Evolutionary conservation across 2,888 invertebrate genomes (phyloP).

Genomic region (Ochlodes sylvanus): DNA sequence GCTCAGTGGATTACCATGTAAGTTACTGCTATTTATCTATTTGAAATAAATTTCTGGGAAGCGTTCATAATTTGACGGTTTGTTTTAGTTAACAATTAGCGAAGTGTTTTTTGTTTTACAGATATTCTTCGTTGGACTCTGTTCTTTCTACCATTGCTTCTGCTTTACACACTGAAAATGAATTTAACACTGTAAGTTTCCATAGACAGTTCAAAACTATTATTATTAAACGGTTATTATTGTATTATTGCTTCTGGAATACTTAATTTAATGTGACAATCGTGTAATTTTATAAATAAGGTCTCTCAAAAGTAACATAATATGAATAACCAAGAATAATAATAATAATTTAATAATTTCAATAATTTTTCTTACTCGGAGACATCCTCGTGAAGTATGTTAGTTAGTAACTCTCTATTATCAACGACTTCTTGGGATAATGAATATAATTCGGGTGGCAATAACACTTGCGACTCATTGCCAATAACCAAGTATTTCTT

Average conservation of each 20-base stretch:
- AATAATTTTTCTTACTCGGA: conserved; percentile 62
- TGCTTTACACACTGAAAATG: conserved; percentile 60
- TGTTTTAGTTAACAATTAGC: no score
- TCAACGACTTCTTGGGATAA: conserved; percentile 52
- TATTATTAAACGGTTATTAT: no score
- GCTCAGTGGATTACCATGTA: conserved; percentile 67
- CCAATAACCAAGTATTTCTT: conserved; percentile 31
- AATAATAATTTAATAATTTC: no score
- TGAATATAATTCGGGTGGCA: conserved; percentile 56
- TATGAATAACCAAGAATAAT: no score
- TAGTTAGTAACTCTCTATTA: conserved; percentile 49
- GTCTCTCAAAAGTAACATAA: no score
- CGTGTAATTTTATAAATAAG: no score
- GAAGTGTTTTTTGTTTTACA: no score
- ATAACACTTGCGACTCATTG: conserved; percentile 53
- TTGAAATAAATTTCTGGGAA: no score
- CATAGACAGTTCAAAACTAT: no score
- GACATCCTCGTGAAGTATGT: conserved; percentile 59
- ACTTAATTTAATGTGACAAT: no score
- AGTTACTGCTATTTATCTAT: no score
- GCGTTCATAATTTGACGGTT: no score
- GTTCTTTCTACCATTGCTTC: conserved; percentile 60
- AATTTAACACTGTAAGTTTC: conserved; percentile 65
- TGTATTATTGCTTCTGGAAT: neutral
- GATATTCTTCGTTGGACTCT: conserved; percentile 65